Base-by-base conservation (phyloP, 2,113 vertebrate genomes). In the Gallinago undulata region DNA sequence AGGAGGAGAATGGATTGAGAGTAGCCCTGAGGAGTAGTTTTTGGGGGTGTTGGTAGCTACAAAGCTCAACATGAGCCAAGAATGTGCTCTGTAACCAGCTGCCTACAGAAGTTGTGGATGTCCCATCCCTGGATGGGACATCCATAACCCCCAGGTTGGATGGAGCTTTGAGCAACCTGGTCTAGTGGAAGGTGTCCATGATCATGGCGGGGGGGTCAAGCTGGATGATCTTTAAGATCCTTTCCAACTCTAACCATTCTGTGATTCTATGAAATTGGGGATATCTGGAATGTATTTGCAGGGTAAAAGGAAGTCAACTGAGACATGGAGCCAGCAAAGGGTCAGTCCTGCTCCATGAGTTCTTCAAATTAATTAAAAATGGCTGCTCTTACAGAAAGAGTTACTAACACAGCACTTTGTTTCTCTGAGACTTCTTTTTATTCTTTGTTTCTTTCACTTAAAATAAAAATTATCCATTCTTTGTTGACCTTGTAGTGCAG, bases 381-480 rank as follows among this genome's bases (percentile, higher is more conserved):
- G 51, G 17, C 35, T 82, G 48, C 69, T 84, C 2, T 64, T 72
- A 62, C 53, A 89, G 35, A 74, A 72, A 35, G n/a, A 82, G 14
- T 51, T 78, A 75, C 25, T 85, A 89, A 33, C 43, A 41, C 39
- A 69, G 74, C 19, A 75, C 30, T 79, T 76, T n/a, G 8, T 43
- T 95, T 72, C 66, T 72, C 73, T 64, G 33, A 79, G 19, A 85
- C 3, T 9, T 72, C 39, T 74, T 64, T 75, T 63, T 91, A 84
- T 69, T 92, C 80, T 76, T 53, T 84, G 15, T 50, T 94, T 87
- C 60, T 30, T 74, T 85, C 45, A 23, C 56, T 68, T 93, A 45
- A 89, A 87, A 95, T 80, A 62, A 69, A 96, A 93, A 45, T 62
- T 84, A 76, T 68, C 76, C 66, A 33, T 87, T 90, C 53, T 41